Evolutionary conservation across 2,797 vertebrate species (phyloP), one percentile per base, ranked within the genome.

Genomic region (Tenualosa thibaudeaui): DNA sequence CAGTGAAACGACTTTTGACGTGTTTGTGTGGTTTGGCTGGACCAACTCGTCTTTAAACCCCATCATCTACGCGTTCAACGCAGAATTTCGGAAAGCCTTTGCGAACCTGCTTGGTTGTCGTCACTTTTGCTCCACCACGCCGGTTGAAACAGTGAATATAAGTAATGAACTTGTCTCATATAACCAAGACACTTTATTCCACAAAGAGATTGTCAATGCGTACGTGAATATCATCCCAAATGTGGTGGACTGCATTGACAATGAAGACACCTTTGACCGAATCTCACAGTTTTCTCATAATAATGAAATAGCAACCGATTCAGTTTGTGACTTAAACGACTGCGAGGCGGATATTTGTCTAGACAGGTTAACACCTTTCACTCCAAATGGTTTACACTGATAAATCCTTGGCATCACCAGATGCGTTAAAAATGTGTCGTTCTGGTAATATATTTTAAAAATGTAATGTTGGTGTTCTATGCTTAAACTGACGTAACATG

Each of bases 21-120:
- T 98, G 51, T 99, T 99, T 1, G 97, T 99, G 88, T 99, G 98
- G 98, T 97, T 98, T 88, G 97, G 98, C 53, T 99, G 98, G 98
- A 96, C 97, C 81, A 99, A 99, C 93, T 99, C 98, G 1, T 96
- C 97, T 0, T 95, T 99, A 68, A 99, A 99, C 91, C 98, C 98
- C 50, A 91, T 99, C 83, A 97, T 99, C 86, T 99, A 99, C 86
- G 98, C 98, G 49, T 99, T 98, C 93, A 98, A 99, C 83, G 96
- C 97, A 0, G 98, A 99, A 90, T 99, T 99, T 86, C 94, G 97
- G 85, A 96, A 96, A 91, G 97, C 97, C 85, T 99, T 99, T 83
- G 96, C 97, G 84, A 96, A 93, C 88, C 95, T 99, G 5, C 71
- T 99, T 89, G 97, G 97, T 9, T 98, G 98, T 0, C 91, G 94